Conservation (phyloP, 2,888 invertebrate species). For the Monochamus alternatus region DNA sequence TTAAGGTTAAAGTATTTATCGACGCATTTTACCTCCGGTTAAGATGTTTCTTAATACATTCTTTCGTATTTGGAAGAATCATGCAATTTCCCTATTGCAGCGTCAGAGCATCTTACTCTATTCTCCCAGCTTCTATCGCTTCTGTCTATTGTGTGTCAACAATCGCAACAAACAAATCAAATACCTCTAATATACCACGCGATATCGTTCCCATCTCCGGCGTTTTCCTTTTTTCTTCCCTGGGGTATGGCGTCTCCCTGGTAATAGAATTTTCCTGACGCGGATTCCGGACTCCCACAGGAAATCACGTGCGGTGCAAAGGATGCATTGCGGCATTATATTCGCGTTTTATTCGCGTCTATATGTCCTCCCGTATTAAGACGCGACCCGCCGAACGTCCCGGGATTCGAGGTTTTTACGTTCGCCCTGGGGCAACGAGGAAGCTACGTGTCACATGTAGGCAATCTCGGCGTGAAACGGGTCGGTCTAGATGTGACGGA, state of each 20-base stretch:
- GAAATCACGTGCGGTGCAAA: conserved; percentile 19
- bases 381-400: background rate
- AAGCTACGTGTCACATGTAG: no score
- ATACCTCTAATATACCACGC: background rate
- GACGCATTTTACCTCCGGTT: no score
- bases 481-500: no score
- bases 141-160: background rate
- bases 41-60: no score
- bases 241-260: background rate
- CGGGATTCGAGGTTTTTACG: no score
- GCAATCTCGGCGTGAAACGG: no score
- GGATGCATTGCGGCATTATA: conserved; percentile 8
- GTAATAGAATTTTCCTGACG: conserved; percentile 22
- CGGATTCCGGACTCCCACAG: conserved; percentile 22
- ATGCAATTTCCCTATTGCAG: no score
- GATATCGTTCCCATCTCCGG: background rate
- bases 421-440: no score
- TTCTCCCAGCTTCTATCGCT: no score
- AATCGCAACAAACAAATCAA: background rate
- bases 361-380: background rate
- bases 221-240: background rate
- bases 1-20: no score
- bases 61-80: no score
- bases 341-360: conserved; percentile 8
- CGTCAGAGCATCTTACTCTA: no score